Conservation (phyloP, 2,113 vertebrate species). For the Paracanthobrama guichenoti region DNA sequence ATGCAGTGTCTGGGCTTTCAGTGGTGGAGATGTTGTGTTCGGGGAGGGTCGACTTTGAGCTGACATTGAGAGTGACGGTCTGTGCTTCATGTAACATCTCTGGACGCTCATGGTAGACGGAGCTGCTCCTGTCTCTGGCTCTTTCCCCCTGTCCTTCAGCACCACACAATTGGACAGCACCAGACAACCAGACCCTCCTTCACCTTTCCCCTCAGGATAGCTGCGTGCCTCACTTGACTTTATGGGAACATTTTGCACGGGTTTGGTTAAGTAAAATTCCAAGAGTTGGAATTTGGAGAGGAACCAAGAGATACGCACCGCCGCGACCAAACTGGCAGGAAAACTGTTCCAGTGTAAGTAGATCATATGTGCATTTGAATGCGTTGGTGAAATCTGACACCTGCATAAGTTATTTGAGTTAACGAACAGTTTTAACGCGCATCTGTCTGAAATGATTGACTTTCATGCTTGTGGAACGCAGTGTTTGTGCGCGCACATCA, state of each 20-base stretch:
- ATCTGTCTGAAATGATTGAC: not conserved
- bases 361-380: slow-evolving; percentile 2
- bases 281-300: slow-evolving; percentile 66
- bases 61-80: slow-evolving; percentile 79
- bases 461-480: not conserved
- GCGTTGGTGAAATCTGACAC: not conserved
- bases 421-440: not conserved
- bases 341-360: slow-evolving; percentile 69
- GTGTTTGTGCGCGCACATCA: not conserved
- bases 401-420: not conserved
- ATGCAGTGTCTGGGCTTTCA: slow-evolving; percentile 73
- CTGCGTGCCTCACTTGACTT: slow-evolving; percentile 47
- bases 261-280: slow-evolving; percentile 56
- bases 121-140: slow-evolving; percentile 70
- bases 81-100: slow-evolving; percentile 76
- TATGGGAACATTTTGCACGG: slow-evolving; percentile 66
- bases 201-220: slow-evolving; percentile 65
- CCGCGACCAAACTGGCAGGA: slow-evolving; percentile 46
- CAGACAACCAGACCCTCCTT: slow-evolving; percentile 64
- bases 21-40: slow-evolving; percentile 78
- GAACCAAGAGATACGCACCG: slow-evolving; percentile 56
- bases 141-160: slow-evolving; percentile 74
- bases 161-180: slow-evolving; percentile 77
- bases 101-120: slow-evolving; percentile 74
- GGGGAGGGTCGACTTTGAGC: slow-evolving; percentile 81